These are phyloP conservation scores for zebrafish (Danio rerio) DNA, from an alignment of 2,113 vertebrate species.

Conservation along the genomic window GRCz12tu NC_133182.1:21528501-21529000, in stretches of 20 bases:
- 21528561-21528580: neutral
- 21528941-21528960: conserved; percentile 77
- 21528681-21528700: conserved; percentile 88
- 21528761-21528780: conserved; percentile 88
- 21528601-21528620: conserved; percentile 29
- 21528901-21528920: conserved; percentile 78
- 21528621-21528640: conserved; percentile 74
- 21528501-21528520: neutral
- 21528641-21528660: conserved; percentile 83
- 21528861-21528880: neutral
- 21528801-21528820: conserved; percentile 15
- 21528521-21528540: neutral
- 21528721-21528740: conserved; percentile 89
- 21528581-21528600: neutral
- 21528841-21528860: neutral
- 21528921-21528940: conserved; percentile 77
- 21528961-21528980: conserved; percentile 83
- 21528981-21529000: conserved; percentile 85
- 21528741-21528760: conserved; percentile 89
- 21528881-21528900: conserved; percentile 23
- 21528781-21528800: conserved; percentile 86
- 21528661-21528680: conserved; percentile 83
- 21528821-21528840: neutral
- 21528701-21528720: conserved; percentile 84
- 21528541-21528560: conserved; percentile 4